Evolutionary conservation across 2,888 invertebrate species (phyloP), one percentile per base, ranked within the genome.

Genomic region (Apocheima hispidaria): DNA sequence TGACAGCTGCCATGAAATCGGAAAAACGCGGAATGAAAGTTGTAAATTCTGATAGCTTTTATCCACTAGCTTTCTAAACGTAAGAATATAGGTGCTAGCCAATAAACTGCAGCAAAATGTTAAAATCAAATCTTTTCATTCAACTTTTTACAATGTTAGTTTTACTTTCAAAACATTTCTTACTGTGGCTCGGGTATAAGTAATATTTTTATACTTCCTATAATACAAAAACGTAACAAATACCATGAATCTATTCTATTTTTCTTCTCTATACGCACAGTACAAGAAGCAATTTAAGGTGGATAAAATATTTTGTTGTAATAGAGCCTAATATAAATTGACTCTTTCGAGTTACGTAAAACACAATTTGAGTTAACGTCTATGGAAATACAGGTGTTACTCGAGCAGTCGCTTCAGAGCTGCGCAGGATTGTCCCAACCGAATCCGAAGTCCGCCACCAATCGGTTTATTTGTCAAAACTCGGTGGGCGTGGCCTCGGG

Each of bases 341-440:
- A 28, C 57, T 66, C n/a, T 66, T 58, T 60, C 60, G 23, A 51
- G 54, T 69, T 65, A 63, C 57, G 61, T 70, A 70, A 33, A 65
- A 57, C 63, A 66, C 68, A 71, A 71, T 72, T 73, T 68, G 63
- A 70, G 59, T 69, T 71, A 71, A 69, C 72, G 66, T 73, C 66
- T 69, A 74, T 77, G 72, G 73, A 73, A 78, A 77, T 75, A 76
- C 70, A 74, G 74, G 72, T 73, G 73, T 75, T 78, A 80, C 73
- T 74, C 73, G 77, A 81, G 79, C 81, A 77, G 81, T 79, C 82
- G 82, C 81, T 81, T 82, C 70, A 74, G 79, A 77, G 83, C 72
- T 90, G 92, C 92, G 92, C 91, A 84, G 82, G 92, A 91, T 86
- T 89, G 83, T 82, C 83, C 78, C 77, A 74, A 74, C 81, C 75